Evolutionary conservation across 2,113 vertebrate species (phyloP).

Genomic region (Anguilla rostrata): DNA sequence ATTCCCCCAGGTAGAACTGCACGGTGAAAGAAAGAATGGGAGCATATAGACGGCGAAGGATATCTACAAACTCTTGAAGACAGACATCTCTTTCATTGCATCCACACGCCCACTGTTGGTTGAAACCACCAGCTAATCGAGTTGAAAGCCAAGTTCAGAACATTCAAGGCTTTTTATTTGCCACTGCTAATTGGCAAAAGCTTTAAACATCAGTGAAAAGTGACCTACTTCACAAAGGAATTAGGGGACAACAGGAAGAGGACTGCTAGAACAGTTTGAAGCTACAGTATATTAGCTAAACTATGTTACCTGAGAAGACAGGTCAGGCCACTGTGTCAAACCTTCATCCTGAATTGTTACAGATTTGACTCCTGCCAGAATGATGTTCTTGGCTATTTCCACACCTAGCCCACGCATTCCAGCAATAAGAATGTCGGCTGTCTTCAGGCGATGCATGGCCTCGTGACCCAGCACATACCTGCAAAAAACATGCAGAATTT

Average conservation of each 20-base stretch:
- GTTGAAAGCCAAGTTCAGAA: neutral
- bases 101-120: neutral
- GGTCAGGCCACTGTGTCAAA: constrained; percentile 60
- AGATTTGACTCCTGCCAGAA: constrained; percentile 78
- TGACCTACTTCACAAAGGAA: too few species aligned
- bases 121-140: neutral
- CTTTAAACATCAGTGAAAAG: too few species aligned
- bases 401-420: constrained; percentile 84
- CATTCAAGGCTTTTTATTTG: too few species aligned
- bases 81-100: neutral
- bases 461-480: constrained; percentile 82
- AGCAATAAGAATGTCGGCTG: constrained; percentile 73
- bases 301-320: constrained; percentile 77
- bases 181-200: too few species aligned
- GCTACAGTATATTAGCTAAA: neutral
- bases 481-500: neutral
- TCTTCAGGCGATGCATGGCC: constrained; percentile 71
- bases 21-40: constrained; percentile 5
- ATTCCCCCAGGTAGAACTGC: constrained; percentile 81
- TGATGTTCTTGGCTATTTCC: constrained; percentile 85
- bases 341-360: constrained; percentile 82
- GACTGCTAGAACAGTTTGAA: neutral
- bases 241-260: neutral
- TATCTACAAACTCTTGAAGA: neutral
- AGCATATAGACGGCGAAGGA: neutral